Conservation (phyloP, 2,113 vertebrate genomes). For the Nothobranchius furzeri region DNA sequence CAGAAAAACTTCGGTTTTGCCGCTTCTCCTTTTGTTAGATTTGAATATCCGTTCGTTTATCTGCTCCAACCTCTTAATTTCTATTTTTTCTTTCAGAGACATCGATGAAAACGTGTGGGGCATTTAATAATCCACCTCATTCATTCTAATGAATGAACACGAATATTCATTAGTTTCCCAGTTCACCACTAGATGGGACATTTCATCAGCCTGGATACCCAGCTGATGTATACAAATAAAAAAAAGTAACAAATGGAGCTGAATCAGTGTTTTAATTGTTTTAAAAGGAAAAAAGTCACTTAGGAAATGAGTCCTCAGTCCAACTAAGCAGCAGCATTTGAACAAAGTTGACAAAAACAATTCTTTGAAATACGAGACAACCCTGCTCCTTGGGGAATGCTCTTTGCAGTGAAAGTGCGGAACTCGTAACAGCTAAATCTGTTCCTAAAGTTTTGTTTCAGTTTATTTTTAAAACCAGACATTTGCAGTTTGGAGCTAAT, state of each 20-base stretch:
- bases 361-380: background rate
- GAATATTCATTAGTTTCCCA: conserved; percentile 23
- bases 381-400: background rate
- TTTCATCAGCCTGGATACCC: conserved; percentile 51
- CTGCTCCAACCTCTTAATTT: too few relatives aligned
- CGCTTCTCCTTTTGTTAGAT: too few relatives aligned
- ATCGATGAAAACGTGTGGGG: too few relatives aligned
- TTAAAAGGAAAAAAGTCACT: background rate
- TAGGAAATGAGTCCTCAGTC: conserved; percentile 4
- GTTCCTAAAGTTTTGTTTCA: conserved; percentile 1
- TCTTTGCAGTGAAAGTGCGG: background rate
- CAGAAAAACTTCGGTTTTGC: too few relatives aligned
- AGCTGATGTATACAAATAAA: background rate
- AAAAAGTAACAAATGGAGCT: background rate
- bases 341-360: conserved; percentile 7
- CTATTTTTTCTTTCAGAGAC: too few relatives aligned
- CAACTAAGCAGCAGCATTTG: background rate
- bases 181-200: conserved; percentile 71
- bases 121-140: too few relatives aligned
- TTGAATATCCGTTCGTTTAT: too few relatives aligned
- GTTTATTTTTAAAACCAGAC: background rate
- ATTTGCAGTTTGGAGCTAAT: conserved; percentile 12
- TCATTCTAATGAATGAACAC: too few relatives aligned
- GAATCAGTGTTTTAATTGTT: background rate
- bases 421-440: conserved; percentile 8